Percentiles rank a stretch among this genome's conserved stretches.
phyloP scores from a whole-genome alignment of 2,888 invertebrate genomes.

The Drosophila limbata region DNA sequence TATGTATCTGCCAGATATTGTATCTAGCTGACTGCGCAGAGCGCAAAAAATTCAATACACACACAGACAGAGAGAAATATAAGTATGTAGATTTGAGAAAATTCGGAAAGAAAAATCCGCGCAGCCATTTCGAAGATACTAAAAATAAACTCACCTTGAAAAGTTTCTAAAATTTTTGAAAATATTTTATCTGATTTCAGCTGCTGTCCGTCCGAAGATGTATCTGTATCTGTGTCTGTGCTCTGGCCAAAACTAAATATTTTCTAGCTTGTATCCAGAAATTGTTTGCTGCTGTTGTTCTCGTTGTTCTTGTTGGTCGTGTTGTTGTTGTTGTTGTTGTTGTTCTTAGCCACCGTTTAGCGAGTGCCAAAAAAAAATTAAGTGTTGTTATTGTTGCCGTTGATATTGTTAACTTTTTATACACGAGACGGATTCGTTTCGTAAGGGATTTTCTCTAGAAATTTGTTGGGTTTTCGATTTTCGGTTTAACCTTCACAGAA shows the following conservation, averaged over 20 bases:
- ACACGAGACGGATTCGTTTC: slow-evolving; percentile 58
- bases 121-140: slow-evolving; percentile 83
- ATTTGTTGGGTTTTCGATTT: slow-evolving; percentile 23
- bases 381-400: slow-evolving; percentile 15
- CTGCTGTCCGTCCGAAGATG: slow-evolving; percentile 43
- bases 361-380: slow-evolving; percentile 37
- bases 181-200: slow-evolving; percentile 56
- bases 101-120: slow-evolving; percentile 75
- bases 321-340: slow-evolving; percentile 25
- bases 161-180: slow-evolving; percentile 82
- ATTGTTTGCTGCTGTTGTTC: slow-evolving; percentile 35
- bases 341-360: slow-evolving; percentile 33
- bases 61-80: slow-evolving; percentile 17
- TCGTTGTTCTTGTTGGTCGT: slow-evolving; percentile 7
- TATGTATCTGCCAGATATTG: slow-evolving; percentile 58
- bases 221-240: slow-evolving; percentile 43
- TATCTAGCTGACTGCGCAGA: slow-evolving; percentile 36
- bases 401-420: slow-evolving; percentile 31
- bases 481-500: slow-evolving; percentile 56
- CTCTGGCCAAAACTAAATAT: slow-evolving; percentile 56
- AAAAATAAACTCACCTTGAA: slow-evolving; percentile 86
- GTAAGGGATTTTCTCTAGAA: slow-evolving; percentile 50
- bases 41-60: slow-evolving; percentile 24
- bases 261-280: slow-evolving; percentile 58
- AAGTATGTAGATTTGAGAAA: slow-evolving; percentile 41